A percentile compares a stretch with the other conserved stretches of the same genome.
Evolutionary conservation across 2,113 vertebrate genomes (phyloP).

Genomic region (Pontoporia blainvillei): DNA sequence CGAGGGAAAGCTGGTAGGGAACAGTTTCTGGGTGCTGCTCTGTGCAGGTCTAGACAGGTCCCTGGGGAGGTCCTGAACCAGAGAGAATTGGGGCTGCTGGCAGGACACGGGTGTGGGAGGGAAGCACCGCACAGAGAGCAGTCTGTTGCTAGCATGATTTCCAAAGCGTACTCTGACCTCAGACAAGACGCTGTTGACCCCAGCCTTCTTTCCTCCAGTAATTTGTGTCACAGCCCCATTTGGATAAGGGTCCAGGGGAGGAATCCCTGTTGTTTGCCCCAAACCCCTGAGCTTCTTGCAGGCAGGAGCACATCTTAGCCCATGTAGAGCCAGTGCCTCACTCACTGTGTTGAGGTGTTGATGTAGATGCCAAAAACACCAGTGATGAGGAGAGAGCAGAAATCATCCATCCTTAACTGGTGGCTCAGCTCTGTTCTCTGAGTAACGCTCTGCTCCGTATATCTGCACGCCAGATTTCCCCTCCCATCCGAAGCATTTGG

Average conservation of each 20-base stretch:
- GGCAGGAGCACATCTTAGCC: background rate
- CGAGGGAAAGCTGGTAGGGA: background rate
- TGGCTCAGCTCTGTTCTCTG: background rate
- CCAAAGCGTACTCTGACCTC: background rate
- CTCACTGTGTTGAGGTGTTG: background rate
- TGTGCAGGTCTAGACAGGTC: too few species aligned
- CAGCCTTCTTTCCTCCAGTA: background rate
- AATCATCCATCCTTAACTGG: background rate
- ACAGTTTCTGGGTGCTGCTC: background rate
- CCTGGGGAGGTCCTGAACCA: background rate
- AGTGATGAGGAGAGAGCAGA: background rate
- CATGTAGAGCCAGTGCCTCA: rapidly evolving
- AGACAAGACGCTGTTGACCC: background rate
- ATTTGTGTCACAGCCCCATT: background rate
- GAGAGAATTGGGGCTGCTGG: background rate
- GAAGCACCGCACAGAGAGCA: background rate
- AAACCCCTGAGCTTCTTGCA: background rate
- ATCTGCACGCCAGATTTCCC: background rate
- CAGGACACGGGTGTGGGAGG: background rate
- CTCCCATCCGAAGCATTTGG: background rate
- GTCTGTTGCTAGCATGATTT: too few species aligned
- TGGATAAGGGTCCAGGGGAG: background rate
- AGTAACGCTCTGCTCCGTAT: background rate
- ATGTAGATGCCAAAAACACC: background rate
- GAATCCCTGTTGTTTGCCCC: background rate